These are phyloP conservation scores for Clivina fossor DNA, from an alignment of 2,888 invertebrate genomes.

Conservation along the genomic window DNA sequence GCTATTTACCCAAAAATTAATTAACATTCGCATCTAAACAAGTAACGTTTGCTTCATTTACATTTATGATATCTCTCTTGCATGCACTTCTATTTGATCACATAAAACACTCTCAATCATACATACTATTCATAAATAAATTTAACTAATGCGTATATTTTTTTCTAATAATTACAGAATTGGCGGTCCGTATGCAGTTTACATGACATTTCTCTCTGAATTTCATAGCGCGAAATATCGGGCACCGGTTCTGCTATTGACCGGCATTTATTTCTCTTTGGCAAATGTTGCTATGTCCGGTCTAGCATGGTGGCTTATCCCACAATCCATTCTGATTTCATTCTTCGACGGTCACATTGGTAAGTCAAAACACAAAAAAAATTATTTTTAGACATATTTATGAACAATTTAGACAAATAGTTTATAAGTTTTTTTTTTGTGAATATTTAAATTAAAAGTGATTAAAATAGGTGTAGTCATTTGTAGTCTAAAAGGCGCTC, in stretches of 20 bases:
- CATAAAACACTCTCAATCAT: too few relatives aligned
- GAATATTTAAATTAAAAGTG: too few relatives aligned
- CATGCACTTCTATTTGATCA: too few relatives aligned
- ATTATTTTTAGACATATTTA: too few relatives aligned
- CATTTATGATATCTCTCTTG: too few relatives aligned
- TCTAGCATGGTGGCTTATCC: conserved; percentile 35
- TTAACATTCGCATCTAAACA: neutral
- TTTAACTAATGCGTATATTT: neutral
- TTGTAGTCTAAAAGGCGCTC: too few relatives aligned
- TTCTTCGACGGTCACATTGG: too few relatives aligned
- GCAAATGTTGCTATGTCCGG: conserved; percentile 37
- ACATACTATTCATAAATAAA: neutral
- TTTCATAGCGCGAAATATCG: conserved; percentile 37
- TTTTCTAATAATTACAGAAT: conserved; percentile 21
- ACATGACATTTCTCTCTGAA: conserved; percentile 38
- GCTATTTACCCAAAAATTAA: neutral
- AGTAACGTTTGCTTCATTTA: too few relatives aligned
- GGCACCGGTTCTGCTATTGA: conserved; percentile 36
- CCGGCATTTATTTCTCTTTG: conserved; percentile 38
- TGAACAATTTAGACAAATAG: neutral
- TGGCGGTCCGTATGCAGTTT: conserved; percentile 38
- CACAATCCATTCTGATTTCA: conserved; percentile 25
- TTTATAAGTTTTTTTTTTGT: too few relatives aligned
- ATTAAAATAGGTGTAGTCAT: too few relatives aligned
- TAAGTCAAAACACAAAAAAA: too few relatives aligned